Conservation (phyloP, 1,140 invertebrate species). For the Musca vetustissima region DNA sequence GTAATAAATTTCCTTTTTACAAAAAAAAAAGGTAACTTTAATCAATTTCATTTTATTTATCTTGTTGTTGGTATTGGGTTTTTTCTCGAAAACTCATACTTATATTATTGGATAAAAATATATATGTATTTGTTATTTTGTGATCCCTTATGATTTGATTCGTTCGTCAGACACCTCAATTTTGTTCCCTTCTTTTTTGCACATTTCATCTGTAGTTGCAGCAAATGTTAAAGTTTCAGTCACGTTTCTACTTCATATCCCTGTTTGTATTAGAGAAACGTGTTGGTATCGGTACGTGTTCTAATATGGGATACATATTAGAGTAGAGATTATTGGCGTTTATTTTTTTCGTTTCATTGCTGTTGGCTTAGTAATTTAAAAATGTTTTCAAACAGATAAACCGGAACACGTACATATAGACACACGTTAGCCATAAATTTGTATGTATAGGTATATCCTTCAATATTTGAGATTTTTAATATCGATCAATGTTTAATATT, state of each 20-base stretch:
- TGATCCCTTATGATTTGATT: no score
- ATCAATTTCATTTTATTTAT: no score
- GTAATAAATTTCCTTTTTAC: no score
- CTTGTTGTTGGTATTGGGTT: no score
- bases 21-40: no score
- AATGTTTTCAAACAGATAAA: no score
- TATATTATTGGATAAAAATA: no score
- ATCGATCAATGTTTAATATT: neutral
- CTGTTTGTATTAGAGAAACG: constrained; percentile 7
- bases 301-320: neutral
- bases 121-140: no score
- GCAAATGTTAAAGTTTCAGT: neutral
- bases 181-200: no score
- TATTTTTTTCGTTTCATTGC: neutral
- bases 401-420: neutral
- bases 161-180: no score
- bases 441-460: neutral
- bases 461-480: neutral
- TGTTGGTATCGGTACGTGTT: constrained; percentile 6
- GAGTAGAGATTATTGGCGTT: neutral
- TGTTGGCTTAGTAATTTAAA: no score
- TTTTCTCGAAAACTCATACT: no score
- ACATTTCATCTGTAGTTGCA: neutral
- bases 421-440: neutral
- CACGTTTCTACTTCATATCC: constrained; percentile 9